These are phyloP conservation scores for Zygogramma bicolorata DNA, from an alignment of 2,888 invertebrate species.

Conservation along the genomic window DNA sequence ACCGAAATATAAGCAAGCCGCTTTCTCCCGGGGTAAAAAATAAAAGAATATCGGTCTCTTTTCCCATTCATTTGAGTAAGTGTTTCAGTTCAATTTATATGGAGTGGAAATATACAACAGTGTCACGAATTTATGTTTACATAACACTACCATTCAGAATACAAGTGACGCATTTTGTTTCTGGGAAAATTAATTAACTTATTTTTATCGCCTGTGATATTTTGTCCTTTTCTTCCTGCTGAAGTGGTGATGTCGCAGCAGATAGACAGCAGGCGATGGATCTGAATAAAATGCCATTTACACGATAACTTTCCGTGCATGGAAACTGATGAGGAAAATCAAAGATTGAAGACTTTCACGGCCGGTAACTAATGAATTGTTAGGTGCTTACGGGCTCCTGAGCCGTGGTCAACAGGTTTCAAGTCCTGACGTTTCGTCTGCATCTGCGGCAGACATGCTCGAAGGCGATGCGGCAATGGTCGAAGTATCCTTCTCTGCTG, in stretches of 20 bases:
- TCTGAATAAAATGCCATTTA: background rate
- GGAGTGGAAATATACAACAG: background rate
- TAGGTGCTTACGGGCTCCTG: too few species aligned
- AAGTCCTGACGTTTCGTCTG: too few species aligned
- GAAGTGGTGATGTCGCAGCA: background rate
- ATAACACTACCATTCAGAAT: slow-evolving; percentile 12
- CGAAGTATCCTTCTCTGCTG: too few species aligned
- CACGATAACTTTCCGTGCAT: too few species aligned
- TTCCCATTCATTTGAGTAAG: background rate
- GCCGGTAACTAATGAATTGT: too few species aligned
- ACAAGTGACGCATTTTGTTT: slow-evolving; percentile 19
- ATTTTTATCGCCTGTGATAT: slow-evolving; percentile 1
- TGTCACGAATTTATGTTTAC: slow-evolving; percentile 7
- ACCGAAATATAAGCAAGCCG: too few species aligned
- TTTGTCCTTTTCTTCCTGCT: background rate
- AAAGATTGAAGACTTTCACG: too few species aligned
- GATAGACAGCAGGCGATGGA: background rate
- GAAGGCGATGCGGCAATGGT: too few species aligned
- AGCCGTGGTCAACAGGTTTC: too few species aligned
- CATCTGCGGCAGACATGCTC: too few species aligned
- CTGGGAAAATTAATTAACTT: slow-evolving; percentile 26
- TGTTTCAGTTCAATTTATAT: background rate
- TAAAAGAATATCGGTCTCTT: too few species aligned
- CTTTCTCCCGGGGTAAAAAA: too few species aligned
- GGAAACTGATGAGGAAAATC: background rate